Evolutionary conservation across 2,888 invertebrate genomes (phyloP).

Genomic region (Agapostemon virescens): DNA sequence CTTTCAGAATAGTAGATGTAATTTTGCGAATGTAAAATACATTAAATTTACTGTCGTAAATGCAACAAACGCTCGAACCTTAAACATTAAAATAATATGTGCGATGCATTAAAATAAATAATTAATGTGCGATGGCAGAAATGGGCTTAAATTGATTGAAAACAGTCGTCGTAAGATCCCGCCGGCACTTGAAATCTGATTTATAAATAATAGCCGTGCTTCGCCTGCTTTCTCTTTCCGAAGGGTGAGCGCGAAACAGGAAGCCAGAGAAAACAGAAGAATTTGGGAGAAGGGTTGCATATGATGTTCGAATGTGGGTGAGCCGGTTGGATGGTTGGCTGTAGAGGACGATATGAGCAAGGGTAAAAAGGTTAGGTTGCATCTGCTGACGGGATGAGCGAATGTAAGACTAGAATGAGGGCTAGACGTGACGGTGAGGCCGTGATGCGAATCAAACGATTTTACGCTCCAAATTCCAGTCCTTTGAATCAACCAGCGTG

Average conservation of each 20-base stretch:
- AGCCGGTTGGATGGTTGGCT: slow-evolving; percentile 35
- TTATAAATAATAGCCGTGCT: background rate
- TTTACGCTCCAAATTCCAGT: slow-evolving; percentile 77
- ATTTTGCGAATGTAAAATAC: no score
- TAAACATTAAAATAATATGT: no score
- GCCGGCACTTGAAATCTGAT: background rate
- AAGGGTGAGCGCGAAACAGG: background rate
- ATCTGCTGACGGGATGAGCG: slow-evolving; percentile 48
- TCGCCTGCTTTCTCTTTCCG: background rate
- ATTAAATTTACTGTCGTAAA: no score
- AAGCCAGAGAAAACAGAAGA: slow-evolving; percentile 2
- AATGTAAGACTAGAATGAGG: slow-evolving; percentile 61
- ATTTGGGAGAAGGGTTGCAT: slow-evolving; percentile 37
- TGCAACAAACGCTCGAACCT: no score
- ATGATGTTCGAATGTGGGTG: slow-evolving; percentile 45
- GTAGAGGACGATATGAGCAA: slow-evolving; percentile 33
- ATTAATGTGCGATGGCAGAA: no score
- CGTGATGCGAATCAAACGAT: slow-evolving; percentile 78
- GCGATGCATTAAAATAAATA: no score
- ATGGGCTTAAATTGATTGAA: no score
- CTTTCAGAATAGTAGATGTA: no score
- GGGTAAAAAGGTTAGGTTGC: slow-evolving; percentile 37
- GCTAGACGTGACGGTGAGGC: slow-evolving; percentile 72
- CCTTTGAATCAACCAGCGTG: slow-evolving; percentile 65
- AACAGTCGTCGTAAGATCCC: background rate